Percentiles rank a stretch among this genome's conserved stretches.
Conservation (phyloP, 2,113 vertebrate species). For the Vanacampus margaritifer region DNA sequence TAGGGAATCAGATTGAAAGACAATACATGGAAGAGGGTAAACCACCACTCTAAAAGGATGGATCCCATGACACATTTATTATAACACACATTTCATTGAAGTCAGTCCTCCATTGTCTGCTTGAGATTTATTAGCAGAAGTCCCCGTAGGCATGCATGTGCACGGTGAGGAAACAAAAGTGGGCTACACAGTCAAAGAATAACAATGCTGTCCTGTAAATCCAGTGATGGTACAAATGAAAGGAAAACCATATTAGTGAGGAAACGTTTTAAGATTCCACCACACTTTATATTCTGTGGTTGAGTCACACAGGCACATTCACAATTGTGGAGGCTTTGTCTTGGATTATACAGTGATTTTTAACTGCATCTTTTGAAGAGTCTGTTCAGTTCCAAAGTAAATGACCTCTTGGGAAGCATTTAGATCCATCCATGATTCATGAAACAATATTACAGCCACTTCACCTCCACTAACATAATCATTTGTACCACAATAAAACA, state of each 20-base stretch:
- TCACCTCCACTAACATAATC: neutral
- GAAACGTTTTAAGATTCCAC: neutral
- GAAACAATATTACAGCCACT: neutral
- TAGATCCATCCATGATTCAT: neutral
- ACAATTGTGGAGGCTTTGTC: neutral
- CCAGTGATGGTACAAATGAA: neutral
- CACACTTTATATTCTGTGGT: neutral
- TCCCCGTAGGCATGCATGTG: neutral
- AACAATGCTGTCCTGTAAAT: neutral
- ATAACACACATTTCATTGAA: constrained; percentile 41
- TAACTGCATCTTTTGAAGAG: neutral
- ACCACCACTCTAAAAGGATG: constrained; percentile 7
- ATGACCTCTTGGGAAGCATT: neutral
- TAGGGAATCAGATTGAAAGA: constrained; percentile 7
- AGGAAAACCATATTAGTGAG: neutral
- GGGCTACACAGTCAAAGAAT: constrained; percentile 4
- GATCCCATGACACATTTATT: constrained; percentile 37
- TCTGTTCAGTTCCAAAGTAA: neutral
- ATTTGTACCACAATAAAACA: neutral
- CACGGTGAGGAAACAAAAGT: constrained; percentile 2
- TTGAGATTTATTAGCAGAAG: constrained; percentile 30
- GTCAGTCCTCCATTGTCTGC: constrained; percentile 20
- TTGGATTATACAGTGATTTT: neutral
- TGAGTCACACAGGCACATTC: neutral
- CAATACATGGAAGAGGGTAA: constrained; percentile 19